Base-by-base conservation (phyloP, 2,888 invertebrate genomes). In the Unio pictorum region DNA sequence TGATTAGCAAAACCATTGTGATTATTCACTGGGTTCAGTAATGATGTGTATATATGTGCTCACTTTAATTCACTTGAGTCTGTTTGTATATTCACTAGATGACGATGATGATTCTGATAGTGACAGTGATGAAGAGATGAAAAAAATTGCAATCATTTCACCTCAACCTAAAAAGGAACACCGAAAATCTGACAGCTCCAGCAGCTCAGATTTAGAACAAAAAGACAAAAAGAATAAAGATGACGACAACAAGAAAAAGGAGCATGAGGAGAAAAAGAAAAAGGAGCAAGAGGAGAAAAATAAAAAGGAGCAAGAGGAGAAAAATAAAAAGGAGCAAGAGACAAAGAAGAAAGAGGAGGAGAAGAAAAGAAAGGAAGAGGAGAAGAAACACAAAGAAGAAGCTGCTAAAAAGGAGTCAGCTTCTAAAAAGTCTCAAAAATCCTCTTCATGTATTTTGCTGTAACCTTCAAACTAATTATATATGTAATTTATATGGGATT, bases 371-470 rank as follows among this genome's bases (percentile, higher is more conserved):
- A 45, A 45, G 45, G 45, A 45, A 45, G 45, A 45, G 45, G 45
- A 45, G 15, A 45, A 15, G 20, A 56, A 67, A 55, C 54, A 55
- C 18, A 56, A 63, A 2, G 55, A 59, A 17, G 60, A 63, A 55
- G 28, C 26, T 30, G 55, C 61, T 23, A 18, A 34, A 20, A 67
- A 71, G 56, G 66, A 68, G 34, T 60, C 58, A 34, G 26, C 61
- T 17, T 58, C 62, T 30, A 66, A 45, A 45, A 68, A 65, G 28
- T n/a, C 60, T 18, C 62, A 73, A 28, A 74, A 80, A 66, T 80
- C 80, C 11, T 66, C 69, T 57, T 68, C 80, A 5, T 80, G 80
- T 73, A 68, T 78, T 55, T 71, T 80, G 26, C 68, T 80, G 58
- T 80, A 80, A 75, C 15, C 45, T 45, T 11, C 45, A 45, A 45